Percentiles rank a stretch among this genome's conserved stretches.
Evolutionary conservation across 2,888 invertebrate species (phyloP).

Genomic region (Ectemnius continuus): DNA sequence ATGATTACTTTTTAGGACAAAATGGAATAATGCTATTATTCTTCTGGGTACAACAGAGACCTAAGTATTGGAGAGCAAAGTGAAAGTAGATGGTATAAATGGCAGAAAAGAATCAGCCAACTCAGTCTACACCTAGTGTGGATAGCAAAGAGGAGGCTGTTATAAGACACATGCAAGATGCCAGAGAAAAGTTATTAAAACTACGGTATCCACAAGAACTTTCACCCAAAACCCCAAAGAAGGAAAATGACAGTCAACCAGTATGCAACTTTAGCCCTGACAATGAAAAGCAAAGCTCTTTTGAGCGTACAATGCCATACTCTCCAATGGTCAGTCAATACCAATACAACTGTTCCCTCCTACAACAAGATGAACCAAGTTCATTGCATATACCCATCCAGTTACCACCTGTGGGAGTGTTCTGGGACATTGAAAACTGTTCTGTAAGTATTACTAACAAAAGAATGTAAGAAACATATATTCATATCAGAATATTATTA

Average conservation of each 20-base stretch:
- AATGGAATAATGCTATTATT: background rate
- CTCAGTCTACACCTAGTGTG: slow-evolving; percentile 54
- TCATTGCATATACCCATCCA: slow-evolving; percentile 59
- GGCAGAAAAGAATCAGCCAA: slow-evolving; percentile 58
- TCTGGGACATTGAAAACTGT: slow-evolving; percentile 97
- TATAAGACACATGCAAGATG: slow-evolving; percentile 44
- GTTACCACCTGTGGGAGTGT: slow-evolving; percentile 88
- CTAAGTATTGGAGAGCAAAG: slow-evolving; percentile 30
- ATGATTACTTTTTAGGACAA: background rate
- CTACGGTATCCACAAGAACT: slow-evolving; percentile 62
- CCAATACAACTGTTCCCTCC: slow-evolving; percentile 63
- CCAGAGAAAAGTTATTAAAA: slow-evolving; percentile 69
- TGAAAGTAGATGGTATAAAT: slow-evolving; percentile 53
- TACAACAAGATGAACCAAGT: slow-evolving; percentile 65
- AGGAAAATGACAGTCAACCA: slow-evolving; percentile 53
- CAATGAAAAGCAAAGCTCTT: slow-evolving; percentile 47
- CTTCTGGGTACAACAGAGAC: slow-evolving; percentile 32
- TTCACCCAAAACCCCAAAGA: slow-evolving; percentile 51
- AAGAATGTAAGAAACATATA: too few species aligned
- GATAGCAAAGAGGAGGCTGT: slow-evolving; percentile 66
- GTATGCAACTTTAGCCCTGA: slow-evolving; percentile 55
- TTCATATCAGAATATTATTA: too few species aligned
- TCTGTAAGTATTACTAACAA: slow-evolving; percentile 79
- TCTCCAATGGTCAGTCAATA: slow-evolving; percentile 53
- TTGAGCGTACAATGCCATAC: slow-evolving; percentile 42